Base-by-base conservation (phyloP, 2,113 vertebrate genomes). In the Merops nubicus region DNA sequence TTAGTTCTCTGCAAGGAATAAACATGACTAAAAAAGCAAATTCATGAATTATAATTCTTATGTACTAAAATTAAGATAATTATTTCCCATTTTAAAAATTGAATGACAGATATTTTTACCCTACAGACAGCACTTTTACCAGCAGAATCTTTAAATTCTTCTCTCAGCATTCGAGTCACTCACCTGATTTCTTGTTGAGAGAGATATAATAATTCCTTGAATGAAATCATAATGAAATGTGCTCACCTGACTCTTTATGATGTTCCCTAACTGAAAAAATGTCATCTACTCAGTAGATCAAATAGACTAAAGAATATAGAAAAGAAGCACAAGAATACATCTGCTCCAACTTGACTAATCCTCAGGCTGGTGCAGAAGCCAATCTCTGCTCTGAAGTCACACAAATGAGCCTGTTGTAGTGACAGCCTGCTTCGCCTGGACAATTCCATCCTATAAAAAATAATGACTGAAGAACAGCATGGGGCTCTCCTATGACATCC, bases 1-100 rank as follows among this genome's bases (percentile, higher is more conserved):
- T 92, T 51, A 60, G 63, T 72, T 96, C 65, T 93, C 57, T 91
- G 68, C 90, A 95, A 91, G 57, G 87, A 95, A 95, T 62, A 94
- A 75, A 88, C n/a, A 73, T 26, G 59, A 89, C 73, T 85, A 92
- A 94, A 93, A 93, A 94, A 87, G 68, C 26, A 96, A 80, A 33
- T 29, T 4, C 15, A 78, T 48, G 47, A 88, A 45, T 81, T 80
- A 43, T 8, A 86, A 54, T 33, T 91, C 59, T 42, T 68, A 33
- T 18, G 62, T 62, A 85, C 86, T 59, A 63, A 68, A 40, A 88
- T 91, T 56, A 70, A 43, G 33, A 87, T 34, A 75, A 83, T 56
- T 87, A 79, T 59, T 94, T 96, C 85, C 53, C 85, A 13, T 69
- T 13, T 54, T 72, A 26, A 74, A 85, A 92, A 72, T 4, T 73